Evolutionary conservation across 2,113 vertebrate species (phyloP).

Genomic region (Rhinogobius similis): DNA sequence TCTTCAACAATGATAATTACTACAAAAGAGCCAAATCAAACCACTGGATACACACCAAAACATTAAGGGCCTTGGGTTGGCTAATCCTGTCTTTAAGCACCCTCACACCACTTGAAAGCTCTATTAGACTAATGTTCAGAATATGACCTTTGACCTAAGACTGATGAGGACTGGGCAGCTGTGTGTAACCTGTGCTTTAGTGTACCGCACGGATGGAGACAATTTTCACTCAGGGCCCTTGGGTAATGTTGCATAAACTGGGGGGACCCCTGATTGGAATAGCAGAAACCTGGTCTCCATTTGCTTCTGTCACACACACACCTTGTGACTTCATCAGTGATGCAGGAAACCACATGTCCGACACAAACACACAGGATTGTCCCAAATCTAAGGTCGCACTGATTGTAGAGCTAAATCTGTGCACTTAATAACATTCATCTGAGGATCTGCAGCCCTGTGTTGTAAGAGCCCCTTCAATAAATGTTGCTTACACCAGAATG

Average conservation of each 20-base stretch:
- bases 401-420: conserved; percentile 66
- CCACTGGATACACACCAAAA: background rate
- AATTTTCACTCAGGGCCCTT: conserved; percentile 26
- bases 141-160: conserved; percentile 44
- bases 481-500: conserved; percentile 70
- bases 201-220: conserved; percentile 3
- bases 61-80: conserved; percentile 7
- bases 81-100: background rate
- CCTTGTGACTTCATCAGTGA: conserved; percentile 26
- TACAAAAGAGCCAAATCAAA: conserved; percentile 5
- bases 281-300: conserved; percentile 40
- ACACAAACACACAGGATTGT: conserved; percentile 28
- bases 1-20: conserved; percentile 2
- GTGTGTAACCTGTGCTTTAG: conserved; percentile 10
- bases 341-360: conserved; percentile 52
- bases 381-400: conserved; percentile 24
- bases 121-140: conserved; percentile 20
- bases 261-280: conserved; percentile 37
- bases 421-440: conserved; percentile 40
- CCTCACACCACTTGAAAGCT: conserved; percentile 43
- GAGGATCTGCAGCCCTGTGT: conserved; percentile 37
- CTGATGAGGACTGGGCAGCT: conserved; percentile 44
- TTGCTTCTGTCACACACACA: conserved; percentile 27
- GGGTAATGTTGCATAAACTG: conserved; percentile 36
- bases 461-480: conserved; percentile 77